Conservation (phyloP, 2,888 invertebrate genomes). For the Slavum lentiscoides region DNA sequence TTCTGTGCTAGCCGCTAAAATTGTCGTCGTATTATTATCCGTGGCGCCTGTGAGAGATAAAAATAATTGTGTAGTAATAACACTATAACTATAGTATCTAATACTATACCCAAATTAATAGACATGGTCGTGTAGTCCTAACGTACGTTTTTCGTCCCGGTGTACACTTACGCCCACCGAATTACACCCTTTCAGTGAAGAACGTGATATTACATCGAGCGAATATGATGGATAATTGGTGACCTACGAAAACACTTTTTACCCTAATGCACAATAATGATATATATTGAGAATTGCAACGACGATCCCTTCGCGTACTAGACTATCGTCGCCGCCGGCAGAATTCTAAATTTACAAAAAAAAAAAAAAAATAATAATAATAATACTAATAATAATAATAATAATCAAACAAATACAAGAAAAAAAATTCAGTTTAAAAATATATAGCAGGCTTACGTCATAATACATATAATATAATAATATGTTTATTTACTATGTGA, state of each 20-base stretch:
- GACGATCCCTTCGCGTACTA: neutral
- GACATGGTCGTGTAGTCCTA: slow-evolving; percentile 3
- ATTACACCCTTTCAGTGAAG: slow-evolving; percentile 20
- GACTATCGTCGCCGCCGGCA: neutral
- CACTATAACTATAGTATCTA: slow-evolving; percentile 12
- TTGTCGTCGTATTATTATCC: slow-evolving; percentile 33
- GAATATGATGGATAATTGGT: slow-evolving; percentile 30
- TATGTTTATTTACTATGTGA: no score
- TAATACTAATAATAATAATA: no score
- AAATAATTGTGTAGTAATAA: neutral
- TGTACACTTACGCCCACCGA: slow-evolving; percentile 45
- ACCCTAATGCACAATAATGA: slow-evolving; percentile 13
- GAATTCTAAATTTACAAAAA: neutral
- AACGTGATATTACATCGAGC: neutral
- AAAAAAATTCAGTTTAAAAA: neutral
- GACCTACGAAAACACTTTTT: slow-evolving; percentile 38
- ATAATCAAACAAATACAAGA: neutral
- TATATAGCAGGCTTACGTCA: neutral
- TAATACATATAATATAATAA: no score
- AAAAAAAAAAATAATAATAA: neutral
- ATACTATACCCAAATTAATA: slow-evolving; percentile 38
- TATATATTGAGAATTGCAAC: neutral
- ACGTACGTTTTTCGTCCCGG: neutral
- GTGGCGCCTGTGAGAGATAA: slow-evolving; percentile 26
- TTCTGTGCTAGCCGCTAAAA: slow-evolving; percentile 16